phyloP scores from a whole-genome alignment of 1,140 invertebrate species.

The Diorhabda elongata region DNA sequence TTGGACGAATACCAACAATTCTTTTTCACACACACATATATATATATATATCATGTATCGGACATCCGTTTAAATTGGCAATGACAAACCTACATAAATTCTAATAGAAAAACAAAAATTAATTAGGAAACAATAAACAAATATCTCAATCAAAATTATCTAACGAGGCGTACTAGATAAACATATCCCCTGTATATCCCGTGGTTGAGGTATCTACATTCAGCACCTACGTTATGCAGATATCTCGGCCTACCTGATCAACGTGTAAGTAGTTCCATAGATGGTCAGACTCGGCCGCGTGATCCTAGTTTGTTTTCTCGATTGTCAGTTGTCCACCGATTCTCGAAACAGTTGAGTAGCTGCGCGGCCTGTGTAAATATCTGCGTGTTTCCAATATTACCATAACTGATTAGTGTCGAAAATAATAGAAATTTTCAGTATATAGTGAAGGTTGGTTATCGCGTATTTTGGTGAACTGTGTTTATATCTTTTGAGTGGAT shows the following conservation, averaged over 20 bases:
- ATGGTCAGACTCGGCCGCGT: constrained; percentile 26
- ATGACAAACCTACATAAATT: not conserved
- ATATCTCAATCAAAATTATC: not conserved
- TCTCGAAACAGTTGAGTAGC: constrained; percentile 27
- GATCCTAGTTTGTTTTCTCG: constrained; percentile 20
- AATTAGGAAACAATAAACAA: not conserved
- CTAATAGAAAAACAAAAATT: not conserved
- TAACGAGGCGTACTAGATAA: not conserved
- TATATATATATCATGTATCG: no score
- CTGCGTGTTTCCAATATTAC: not conserved
- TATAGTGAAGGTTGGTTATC: no score
- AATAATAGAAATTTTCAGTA: not conserved
- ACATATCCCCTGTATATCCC: not conserved
- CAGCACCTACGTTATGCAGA: constrained; percentile 21
- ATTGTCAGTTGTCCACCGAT: constrained; percentile 35
- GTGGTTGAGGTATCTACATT: not conserved
- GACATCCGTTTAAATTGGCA: no score
- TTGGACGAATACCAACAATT: no score
- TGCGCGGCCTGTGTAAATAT: constrained; percentile 21
- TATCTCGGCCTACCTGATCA: constrained; percentile 26
- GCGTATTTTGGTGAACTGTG: no score
- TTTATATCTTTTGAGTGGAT: no score
- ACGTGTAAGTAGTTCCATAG: constrained; percentile 32
- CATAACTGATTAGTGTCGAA: not conserved
- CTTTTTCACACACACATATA: no score